Conservation (phyloP, 2,888 invertebrate genomes). For the Endotricha flammealis region DNA sequence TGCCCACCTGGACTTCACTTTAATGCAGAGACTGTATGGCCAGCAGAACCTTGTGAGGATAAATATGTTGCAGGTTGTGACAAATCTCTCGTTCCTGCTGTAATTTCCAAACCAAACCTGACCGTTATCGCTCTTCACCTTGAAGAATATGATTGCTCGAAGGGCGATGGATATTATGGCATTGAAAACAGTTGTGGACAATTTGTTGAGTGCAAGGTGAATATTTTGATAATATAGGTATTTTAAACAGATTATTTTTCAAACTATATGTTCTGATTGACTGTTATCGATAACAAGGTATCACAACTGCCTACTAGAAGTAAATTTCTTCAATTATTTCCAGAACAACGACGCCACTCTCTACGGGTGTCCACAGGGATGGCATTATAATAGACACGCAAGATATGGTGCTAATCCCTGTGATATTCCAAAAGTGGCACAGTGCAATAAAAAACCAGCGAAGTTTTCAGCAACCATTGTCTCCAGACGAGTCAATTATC, state of each 20-base stretch:
- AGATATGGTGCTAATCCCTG: neutral
- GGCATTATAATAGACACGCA: neutral
- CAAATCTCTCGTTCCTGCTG: neutral
- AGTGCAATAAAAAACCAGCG: neutral
- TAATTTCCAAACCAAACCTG: neutral
- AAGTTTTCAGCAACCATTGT: conserved; percentile 3
- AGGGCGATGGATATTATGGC: neutral
- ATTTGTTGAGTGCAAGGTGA: neutral
- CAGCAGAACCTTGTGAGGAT: conserved; percentile 85
- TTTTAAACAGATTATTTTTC: no score
- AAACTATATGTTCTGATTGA: no score
- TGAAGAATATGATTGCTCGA: neutral
- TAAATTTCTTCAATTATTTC: neutral
- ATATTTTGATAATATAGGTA: no score
- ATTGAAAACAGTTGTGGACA: neutral
- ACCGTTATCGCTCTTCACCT: neutral
- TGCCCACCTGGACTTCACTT: conserved; percentile 88
- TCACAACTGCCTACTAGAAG: neutral
- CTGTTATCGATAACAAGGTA: no score
- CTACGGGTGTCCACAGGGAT: neutral
- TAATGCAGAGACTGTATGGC: conserved; percentile 78
- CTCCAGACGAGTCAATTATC: neutral
- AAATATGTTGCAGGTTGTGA: neutral
- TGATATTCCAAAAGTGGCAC: neutral
- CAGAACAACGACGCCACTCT: neutral